Evolutionary conservation across 2,113 vertebrate species (phyloP).

Genomic region (Spea multiplicata): DNA sequence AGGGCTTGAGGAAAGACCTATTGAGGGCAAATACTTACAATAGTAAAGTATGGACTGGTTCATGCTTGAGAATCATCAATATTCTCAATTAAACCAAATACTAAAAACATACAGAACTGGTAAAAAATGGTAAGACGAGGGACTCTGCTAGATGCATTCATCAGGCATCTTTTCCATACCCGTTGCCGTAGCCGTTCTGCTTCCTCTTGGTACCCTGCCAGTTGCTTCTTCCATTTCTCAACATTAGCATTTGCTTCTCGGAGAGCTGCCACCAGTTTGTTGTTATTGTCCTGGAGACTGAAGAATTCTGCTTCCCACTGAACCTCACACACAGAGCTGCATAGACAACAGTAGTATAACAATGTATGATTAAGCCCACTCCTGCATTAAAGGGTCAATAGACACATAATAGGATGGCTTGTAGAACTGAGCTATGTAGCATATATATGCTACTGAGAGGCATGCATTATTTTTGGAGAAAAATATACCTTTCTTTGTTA

Average conservation of each 20-base stretch:
- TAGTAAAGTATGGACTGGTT: not conserved
- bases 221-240: conserved; percentile 95
- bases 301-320: conserved; percentile 94
- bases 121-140: too few species aligned
- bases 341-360: not conserved
- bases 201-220: conserved; percentile 85
- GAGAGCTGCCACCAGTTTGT: conserved; percentile 83
- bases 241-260: conserved; percentile 89
- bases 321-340: conserved; percentile 90
- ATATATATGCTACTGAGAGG: too few species aligned
- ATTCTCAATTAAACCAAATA: too few species aligned
- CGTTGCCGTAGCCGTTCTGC: conserved; percentile 81
- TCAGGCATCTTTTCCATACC: conserved; percentile 59
- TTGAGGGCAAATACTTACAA: not conserved
- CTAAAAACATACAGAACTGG: too few species aligned
- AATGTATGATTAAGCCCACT: not conserved
- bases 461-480: too few species aligned
- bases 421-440: too few species aligned
- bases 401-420: too few species aligned
- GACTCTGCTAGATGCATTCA: too few species aligned
- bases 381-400: too few species aligned
- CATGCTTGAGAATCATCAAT: too few species aligned
- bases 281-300: conserved; percentile 93
- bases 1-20: too few species aligned
- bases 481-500: too few species aligned